Base-by-base conservation (phyloP, 2,113 vertebrate species). In the Sturnus vulgaris region DNA sequence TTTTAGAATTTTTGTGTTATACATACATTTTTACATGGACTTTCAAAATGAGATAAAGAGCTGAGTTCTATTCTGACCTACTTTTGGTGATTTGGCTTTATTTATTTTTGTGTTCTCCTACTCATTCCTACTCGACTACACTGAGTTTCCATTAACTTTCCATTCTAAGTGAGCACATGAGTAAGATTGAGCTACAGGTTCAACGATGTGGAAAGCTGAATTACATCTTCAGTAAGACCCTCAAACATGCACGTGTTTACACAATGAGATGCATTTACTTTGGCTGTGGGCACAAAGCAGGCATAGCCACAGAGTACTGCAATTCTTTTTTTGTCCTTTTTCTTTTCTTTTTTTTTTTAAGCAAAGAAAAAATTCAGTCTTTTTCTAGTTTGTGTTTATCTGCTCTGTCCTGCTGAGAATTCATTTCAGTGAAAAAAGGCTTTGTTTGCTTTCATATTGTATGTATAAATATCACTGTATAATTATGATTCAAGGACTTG, bases 71-170 rank as follows among this genome's bases (percentile, higher is more conserved):
- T 60, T 78, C 59, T 95, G 65, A 92, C 75, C 50, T 90, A 75
- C 73, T 86, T 95, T 81, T 79, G 68, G 18, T 88, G 50, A 66
- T 69, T 87, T 91, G 60, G 14, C 20, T 94, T 70, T 77, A 79
- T 91, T 92, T 94, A 52, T 93, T 60, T 94, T 87, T 81, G n/a
- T 85, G 63, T 91, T 96, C 90, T 94, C 22, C 25, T 78, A 23
- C 35, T 82, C 73, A 78, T 92, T 94, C 33, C 42, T 68, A 68
- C 76, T 77, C 93, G 72, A 71, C 33, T 94, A 72, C 78, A 49
- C 66, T 87, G 73, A 75, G 57, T 93, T 95, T 78, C 91, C 70
- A 94, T 90, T 90, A 95, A 95, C 82, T 94, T 97, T 87, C 69
- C 28, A 69, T 94, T 90, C 42, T 88, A 89, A 87, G 37, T 82